phyloP scores from a whole-genome alignment of 2,113 vertebrate species.

The Urocynchramus pylzowi region DNA sequence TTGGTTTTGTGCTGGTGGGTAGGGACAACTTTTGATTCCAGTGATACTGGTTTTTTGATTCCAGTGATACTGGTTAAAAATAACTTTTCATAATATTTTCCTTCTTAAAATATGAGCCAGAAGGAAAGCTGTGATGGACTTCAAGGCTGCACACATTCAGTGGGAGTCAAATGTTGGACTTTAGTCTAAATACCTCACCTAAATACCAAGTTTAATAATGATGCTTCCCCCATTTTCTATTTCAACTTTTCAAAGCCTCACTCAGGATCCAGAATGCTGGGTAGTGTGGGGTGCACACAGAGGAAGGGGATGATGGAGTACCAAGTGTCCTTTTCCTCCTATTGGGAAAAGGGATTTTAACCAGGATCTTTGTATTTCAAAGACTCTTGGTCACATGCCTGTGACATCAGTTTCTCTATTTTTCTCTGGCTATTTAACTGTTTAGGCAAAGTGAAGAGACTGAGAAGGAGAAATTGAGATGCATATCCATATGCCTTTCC shows the following conservation, averaged over 20 bases:
- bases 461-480: not conserved
- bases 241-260: not conserved
- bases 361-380: not conserved
- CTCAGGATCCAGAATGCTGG: not conserved
- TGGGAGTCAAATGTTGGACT: not conserved
- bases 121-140: not conserved
- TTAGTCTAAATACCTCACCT: not conserved
- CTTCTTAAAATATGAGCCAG: not conserved
- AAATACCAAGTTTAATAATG: not conserved
- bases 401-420: not conserved
- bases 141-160: not conserved
- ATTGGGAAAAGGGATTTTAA: not conserved
- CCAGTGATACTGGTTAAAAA: not conserved
- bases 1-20: not conserved
- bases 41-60: not conserved
- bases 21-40: not conserved
- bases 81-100: not conserved
- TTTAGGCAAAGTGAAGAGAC: not conserved
- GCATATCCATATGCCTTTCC: not conserved
- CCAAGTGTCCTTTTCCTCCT: not conserved
- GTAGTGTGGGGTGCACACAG: not conserved
- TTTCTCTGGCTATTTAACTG: not conserved
- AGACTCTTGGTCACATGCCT: not conserved
- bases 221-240: not conserved
- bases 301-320: not conserved